A percentile compares a stretch with the other conserved stretches of the same genome.
Evolutionary conservation across 2,797 vertebrate genomes (phyloP).

Genomic region (Helicolenus hilgendorfi): DNA sequence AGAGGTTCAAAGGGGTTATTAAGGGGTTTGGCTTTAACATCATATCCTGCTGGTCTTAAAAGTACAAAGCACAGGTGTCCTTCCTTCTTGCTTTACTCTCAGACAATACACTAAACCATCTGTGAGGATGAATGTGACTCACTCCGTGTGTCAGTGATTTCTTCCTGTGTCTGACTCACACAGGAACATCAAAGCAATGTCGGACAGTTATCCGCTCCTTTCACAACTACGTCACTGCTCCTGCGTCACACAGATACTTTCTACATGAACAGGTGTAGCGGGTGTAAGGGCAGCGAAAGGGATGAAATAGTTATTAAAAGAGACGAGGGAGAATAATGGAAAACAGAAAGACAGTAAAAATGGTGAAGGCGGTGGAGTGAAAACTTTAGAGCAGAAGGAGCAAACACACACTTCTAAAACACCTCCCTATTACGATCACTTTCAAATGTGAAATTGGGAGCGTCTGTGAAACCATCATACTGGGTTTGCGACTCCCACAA

Average conservation of each 20-base stretch:
- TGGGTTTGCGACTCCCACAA: slow-evolving; percentile 5
- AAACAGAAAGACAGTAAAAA: neutral
- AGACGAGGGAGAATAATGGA: neutral
- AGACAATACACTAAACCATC: slow-evolving; percentile 16
- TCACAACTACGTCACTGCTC: neutral
- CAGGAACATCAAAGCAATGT: neutral
- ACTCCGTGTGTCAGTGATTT: slow-evolving; percentile 17
- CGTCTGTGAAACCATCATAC: slow-evolving; percentile 23
- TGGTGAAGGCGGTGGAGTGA: neutral
- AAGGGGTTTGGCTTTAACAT: neutral
- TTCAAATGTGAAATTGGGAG: slow-evolving; percentile 40
- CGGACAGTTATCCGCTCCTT: neutral
- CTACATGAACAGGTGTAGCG: neutral
- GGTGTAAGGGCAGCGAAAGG: neutral
- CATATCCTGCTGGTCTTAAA: neutral
- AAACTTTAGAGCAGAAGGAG: slow-evolving; percentile 26
- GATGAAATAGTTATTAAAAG: neutral
- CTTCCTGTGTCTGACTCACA: slow-evolving; percentile 45
- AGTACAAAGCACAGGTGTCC: neutral
- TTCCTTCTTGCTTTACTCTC: neutral
- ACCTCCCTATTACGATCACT: slow-evolving; percentile 29
- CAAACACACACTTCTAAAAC: slow-evolving; percentile 14
- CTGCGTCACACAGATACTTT: slow-evolving; percentile 14
- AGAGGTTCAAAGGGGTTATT: neutral
- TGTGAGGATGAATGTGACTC: slow-evolving; percentile 32